These are phyloP conservation scores for Noctua fimbriata DNA, from an alignment of 2,888 invertebrate species.

Conservation along the genomic window DNA sequence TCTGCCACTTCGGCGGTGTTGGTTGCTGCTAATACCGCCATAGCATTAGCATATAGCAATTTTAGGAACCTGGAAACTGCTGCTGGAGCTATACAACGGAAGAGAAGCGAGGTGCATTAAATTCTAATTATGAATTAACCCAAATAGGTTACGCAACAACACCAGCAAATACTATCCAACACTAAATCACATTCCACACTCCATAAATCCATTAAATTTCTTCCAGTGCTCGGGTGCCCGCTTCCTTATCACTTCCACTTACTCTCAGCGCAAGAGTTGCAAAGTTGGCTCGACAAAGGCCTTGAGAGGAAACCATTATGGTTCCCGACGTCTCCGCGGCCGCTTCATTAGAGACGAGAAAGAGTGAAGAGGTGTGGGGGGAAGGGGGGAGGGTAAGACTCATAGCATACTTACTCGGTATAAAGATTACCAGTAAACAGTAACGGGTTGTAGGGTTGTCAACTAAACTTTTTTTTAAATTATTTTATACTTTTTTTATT, in stretches of 20 bases:
- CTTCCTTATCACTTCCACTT: conserved; percentile 81
- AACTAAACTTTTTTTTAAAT: background rate
- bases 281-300: conserved; percentile 87
- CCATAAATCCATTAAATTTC: conserved; percentile 61
- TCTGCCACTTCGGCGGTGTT: background rate
- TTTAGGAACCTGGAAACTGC: background rate
- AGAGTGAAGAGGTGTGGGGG: conserved; percentile 67
- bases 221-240: conserved; percentile 64
- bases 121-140: background rate
- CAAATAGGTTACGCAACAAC: background rate
- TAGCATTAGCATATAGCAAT: background rate
- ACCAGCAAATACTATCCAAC: conserved; percentile 18
- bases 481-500: no score
- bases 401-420: background rate
- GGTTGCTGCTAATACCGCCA: no score
- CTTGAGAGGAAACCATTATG: conserved; percentile 88
- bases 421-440: conserved; percentile 7
- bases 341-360: conserved; percentile 85
- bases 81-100: background rate
- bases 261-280: conserved; percentile 81
- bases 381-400: background rate
- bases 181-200: conserved; percentile 45
- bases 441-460: background rate
- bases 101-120: background rate
- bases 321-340: conserved; percentile 84